A percentile compares a stretch with the other conserved stretches of the same genome.
Evolutionary conservation across 2,113 vertebrate genomes (phyloP).

Genomic region (Peromyscus polionotus): DNA sequence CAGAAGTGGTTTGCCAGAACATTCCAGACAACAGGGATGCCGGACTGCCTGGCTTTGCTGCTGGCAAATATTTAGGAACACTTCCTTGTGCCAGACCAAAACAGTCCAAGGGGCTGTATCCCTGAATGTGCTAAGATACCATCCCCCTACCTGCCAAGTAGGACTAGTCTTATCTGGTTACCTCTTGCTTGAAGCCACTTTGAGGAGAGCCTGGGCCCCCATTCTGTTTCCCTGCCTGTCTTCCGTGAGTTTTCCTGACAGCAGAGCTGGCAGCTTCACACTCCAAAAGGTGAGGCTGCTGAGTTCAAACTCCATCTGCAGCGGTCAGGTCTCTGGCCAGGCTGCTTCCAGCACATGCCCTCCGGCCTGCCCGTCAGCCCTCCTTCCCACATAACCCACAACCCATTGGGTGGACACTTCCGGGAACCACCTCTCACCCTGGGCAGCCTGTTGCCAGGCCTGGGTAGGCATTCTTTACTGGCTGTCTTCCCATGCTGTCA

Average conservation of each 20-base stretch:
- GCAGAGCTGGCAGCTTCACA: too few species aligned
- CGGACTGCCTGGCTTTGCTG: not conserved
- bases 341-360: rapidly evolving
- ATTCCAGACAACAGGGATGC: not conserved
- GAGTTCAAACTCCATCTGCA: not conserved
- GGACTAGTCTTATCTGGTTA: not conserved
- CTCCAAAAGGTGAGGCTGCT: not conserved
- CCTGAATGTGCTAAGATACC: not conserved
- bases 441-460: rapidly evolving
- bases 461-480: not conserved
- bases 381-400: not conserved
- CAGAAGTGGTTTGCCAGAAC: not conserved
- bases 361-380: too few species aligned
- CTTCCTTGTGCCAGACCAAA: rapidly evolving
- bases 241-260: not conserved
- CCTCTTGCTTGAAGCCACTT: not conserved
- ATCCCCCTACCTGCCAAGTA: not conserved
- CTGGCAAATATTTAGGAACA: not conserved
- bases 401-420: not conserved
- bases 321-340: rapidly evolving
- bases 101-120: not conserved
- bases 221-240: rapidly evolving
- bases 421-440: not conserved
- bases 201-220: not conserved
- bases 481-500: rapidly evolving